Base-by-base conservation (phyloP, 2,113 vertebrate species). In the Lichenostomus cassidix region DNA sequence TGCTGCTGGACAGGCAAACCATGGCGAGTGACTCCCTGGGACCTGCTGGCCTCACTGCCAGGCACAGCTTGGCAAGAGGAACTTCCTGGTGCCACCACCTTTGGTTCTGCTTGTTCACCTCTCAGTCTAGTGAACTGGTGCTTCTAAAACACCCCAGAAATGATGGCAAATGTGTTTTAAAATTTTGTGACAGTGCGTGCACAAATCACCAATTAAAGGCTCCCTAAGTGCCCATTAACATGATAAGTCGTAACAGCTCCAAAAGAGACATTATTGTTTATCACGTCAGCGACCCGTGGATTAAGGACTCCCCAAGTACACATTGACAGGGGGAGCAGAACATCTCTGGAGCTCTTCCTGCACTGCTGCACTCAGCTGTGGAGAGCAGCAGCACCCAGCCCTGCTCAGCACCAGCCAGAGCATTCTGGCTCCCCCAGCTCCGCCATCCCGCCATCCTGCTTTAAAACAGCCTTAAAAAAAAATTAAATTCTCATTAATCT, bases 181-280 rank as follows among this genome's bases (percentile, higher is more conserved):
- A 97, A 97, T 96, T 97, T 95, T 89, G 96, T 95, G 96, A 95
- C 94, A 97, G 92, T 90, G 87, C 91, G 20, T 95, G 97, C 96
- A 96, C 97, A 97, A 97, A 97, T 97, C 96, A 97, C 95, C 97
- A 97, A 97, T 97, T 97, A 97, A 96, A 89, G 95, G 52, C 92
- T 97, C 97, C 96, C 96, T 87, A 69, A 96, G 93, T 89, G 87
- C 95, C 92, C 96, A 95, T 97, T 96, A 95, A 90, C 94, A 87
- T 91, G 96, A 97, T 97, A 92, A 97, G 96, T 93, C 71, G 71
- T 94, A 95, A 97, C 96, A 80, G 95, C 96, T 96, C 92, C 94
- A 64, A 95, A 96, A 95, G 95, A 97, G 97, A 96, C 95, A 95
- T 96, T 95, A 96, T 95, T 97, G 96, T 97, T 97, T 97, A 95